Conservation (phyloP, 2,888 invertebrate genomes). For the Agrilus biguttatus region DNA sequence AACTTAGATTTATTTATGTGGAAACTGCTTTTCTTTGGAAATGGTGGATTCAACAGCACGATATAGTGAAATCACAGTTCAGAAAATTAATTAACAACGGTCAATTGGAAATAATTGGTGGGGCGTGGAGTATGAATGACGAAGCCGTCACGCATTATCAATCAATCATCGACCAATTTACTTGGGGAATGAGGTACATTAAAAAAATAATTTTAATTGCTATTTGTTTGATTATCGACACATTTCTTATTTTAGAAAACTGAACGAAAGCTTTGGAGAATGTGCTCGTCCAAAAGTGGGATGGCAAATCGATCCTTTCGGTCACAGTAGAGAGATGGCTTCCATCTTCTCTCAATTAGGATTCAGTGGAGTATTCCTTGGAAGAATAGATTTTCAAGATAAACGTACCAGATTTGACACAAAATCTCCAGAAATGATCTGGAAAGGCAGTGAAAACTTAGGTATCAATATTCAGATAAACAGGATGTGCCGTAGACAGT, state of each 20-base stretch:
- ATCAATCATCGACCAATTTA: slow-evolving; percentile 55
- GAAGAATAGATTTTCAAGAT: slow-evolving; percentile 78
- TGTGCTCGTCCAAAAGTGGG: slow-evolving; percentile 56
- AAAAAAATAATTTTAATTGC: no score
- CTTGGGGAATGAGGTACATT: slow-evolving; percentile 47
- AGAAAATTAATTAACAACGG: slow-evolving; percentile 44
- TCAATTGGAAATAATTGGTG: slow-evolving; percentile 44
- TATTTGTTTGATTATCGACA: no score
- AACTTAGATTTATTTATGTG: slow-evolving; percentile 58
- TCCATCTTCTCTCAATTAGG: slow-evolving; percentile 69
- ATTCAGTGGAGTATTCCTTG: slow-evolving; percentile 78
- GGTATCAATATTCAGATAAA: slow-evolving; percentile 32
- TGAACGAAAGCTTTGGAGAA: slow-evolving; percentile 46
- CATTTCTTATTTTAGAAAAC: slow-evolving; percentile 3
- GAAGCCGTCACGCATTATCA: slow-evolving; percentile 56
- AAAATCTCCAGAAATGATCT: slow-evolving; percentile 68
- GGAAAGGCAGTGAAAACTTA: slow-evolving; percentile 59
- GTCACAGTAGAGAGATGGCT: slow-evolving; percentile 72
- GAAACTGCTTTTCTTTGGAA: slow-evolving; percentile 68
- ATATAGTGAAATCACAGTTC: slow-evolving; percentile 37
- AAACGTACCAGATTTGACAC: slow-evolving; percentile 43
- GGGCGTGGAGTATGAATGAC: slow-evolving; percentile 47
- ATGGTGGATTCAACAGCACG: slow-evolving; percentile 61
- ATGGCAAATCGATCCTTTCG: slow-evolving; percentile 74
- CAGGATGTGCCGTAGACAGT: no score